Base-by-base conservation (phyloP, 2,113 vertebrate genomes). In the Gobius niger region DNA sequence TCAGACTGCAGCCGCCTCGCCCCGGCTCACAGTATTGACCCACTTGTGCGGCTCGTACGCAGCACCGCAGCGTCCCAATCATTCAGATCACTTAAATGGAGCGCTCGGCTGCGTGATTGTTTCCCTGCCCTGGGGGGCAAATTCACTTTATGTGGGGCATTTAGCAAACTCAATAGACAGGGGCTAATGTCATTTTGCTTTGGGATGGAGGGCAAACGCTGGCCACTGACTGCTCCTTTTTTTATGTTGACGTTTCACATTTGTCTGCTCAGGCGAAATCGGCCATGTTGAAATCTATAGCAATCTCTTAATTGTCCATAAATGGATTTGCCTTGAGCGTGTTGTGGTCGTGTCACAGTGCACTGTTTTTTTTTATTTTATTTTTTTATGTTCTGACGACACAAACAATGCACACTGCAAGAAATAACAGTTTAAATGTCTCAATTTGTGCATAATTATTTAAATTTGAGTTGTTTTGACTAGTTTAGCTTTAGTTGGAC, bases 1-100 rank as follows among this genome's bases (percentile, higher is more conserved):
- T 5, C 61, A 57, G 81, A 82, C 78, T 89, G 90, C 84, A 86
- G 79, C 83, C 72, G 72, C 88, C 90, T 92, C 90, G 89, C 90
- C 89, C 88, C 86, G 84, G 76, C 77, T 88, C 80, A 82, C 73
- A 67, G 81, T 89, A 90, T 87, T 90, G 89, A 91, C 91, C 90
- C 86, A 89, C 84, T 90, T 91, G 63, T 88, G 49, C 63, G 86
- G 80, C 85, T 88, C 87, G 89, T 89, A 78, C 86, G 75, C 82
- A 75, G 80, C 87, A 78, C 81, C 78, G 80, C 79, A 70, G 82
- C 67, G 49, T 71, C 78, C 84, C 56, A 80, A 90, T 91, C 87
- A 89, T 89, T 91, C 85, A 88, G 88, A 91, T 90, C 86, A 86
- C 85, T 90, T 91, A 90, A 90, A 90, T 91, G 85, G 88, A 87